phyloP scores from a whole-genome alignment of 2,113 vertebrate species.

The Microcebus jonahi region DNA sequence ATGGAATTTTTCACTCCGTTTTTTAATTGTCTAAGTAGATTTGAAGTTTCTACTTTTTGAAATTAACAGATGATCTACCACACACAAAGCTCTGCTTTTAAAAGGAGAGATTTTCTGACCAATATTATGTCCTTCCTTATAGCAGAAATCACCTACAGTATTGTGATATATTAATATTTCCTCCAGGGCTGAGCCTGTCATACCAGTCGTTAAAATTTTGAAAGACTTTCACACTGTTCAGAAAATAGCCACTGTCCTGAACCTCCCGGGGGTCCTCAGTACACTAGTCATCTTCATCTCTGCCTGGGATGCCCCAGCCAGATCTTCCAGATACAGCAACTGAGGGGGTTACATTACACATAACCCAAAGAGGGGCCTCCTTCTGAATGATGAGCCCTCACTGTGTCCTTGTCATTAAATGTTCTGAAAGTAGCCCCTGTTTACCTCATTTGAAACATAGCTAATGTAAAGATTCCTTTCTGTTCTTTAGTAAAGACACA shows the following conservation, averaged over 20 bases:
- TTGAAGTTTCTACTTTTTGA: neutral
- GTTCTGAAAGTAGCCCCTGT: neutral
- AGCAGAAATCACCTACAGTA: neutral
- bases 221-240: neutral
- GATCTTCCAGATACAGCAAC: fast-evolving
- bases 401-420: neutral
- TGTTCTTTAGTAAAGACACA: neutral
- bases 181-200: neutral
- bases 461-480: neutral
- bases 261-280: fast-evolving
- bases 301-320: fast-evolving
- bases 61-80: neutral
- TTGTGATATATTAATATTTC: neutral
- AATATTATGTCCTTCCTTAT: neutral
- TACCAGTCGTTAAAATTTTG: neutral
- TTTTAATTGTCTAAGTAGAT: neutral
- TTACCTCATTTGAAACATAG: neutral
- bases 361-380: fast-evolving
- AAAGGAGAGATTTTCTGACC: neutral
- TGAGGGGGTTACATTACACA: neutral
- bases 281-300: neutral
- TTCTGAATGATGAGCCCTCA: neutral
- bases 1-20: neutral
- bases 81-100: neutral
- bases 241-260: neutral